Base-by-base conservation (phyloP, 2,113 vertebrate species). In the Zingel zingel region DNA sequence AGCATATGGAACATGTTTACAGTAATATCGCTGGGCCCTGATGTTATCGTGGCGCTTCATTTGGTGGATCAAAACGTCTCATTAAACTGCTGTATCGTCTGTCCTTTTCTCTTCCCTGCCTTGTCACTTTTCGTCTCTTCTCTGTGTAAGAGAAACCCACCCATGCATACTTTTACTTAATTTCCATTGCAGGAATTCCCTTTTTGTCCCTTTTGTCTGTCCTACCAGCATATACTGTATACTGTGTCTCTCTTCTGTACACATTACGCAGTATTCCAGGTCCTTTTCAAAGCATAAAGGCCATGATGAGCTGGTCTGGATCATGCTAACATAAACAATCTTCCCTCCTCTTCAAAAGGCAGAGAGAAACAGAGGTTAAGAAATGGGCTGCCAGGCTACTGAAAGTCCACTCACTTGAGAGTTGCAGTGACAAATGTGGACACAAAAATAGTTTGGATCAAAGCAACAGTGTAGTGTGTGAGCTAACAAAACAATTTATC, bases 1-100 rank as follows among this genome's bases (percentile, higher is more conserved):
- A 78, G 64, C 92, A 93, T 91, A 89, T 93, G 94, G 89, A 91
- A 94, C 51, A 90, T 92, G 79, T 94, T 94, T 94, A 78, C 72
- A 89, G 80, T 64, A 81, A 80, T 84, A 88, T 84, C n/a, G 1
- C 25, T 16, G 71, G 66, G 30, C 69, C 83, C 74, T 77, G 88
- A 90, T 91, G 86, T 89, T 94, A 92, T 93, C 84, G 30, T 77
- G 76, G 70, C 15, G 68, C 84, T 93, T 89, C 58, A 77, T 87
- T 91, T 84, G 57, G 70, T 71, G 57, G 77, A 82, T 91, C 84
- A 69, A 67, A 84, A 62, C 73, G 36, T 86, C 66, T 85, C 72
- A 87, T 84, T 87, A 78, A 63, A 84, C 51, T 66, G 30, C 75
- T 73, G 48, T 66, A 48, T 74, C n/a, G 4, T 77, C 56, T 65